Evolutionary conservation across 2,888 invertebrate genomes (phyloP).

Genomic region (Callyntrura sp.): DNA sequence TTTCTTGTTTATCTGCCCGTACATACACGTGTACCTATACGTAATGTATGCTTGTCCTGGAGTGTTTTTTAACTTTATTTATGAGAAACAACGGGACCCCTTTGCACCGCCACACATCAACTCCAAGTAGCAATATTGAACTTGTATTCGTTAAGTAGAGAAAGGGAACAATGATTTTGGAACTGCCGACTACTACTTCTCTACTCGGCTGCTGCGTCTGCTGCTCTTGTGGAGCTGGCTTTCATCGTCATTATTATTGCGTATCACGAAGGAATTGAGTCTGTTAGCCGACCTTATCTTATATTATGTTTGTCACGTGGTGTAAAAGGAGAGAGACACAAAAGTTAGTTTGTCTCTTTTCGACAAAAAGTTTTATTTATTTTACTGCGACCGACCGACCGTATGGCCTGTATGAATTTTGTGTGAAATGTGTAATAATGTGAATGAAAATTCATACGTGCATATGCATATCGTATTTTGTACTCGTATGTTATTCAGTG

Average conservation of each 20-base stretch:
- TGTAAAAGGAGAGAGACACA: neutral
- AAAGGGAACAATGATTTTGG: slow-evolving; percentile 37
- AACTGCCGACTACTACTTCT: slow-evolving; percentile 5
- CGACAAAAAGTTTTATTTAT: slow-evolving; percentile 29
- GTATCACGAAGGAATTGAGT: slow-evolving; percentile 53
- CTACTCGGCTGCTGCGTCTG: neutral
- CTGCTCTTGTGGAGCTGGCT: neutral
- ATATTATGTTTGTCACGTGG: slow-evolving; percentile 25
- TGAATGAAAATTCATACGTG: slow-evolving; percentile 63
- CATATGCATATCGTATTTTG: slow-evolving; percentile 35
- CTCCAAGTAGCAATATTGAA: slow-evolving; percentile 49
- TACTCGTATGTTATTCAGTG: slow-evolving; percentile 50
- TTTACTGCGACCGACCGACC: slow-evolving; percentile 26
- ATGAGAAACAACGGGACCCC: slow-evolving; percentile 81
- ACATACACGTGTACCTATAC: neutral
- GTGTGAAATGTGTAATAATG: slow-evolving; percentile 50
- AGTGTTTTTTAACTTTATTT: slow-evolving; percentile 84
- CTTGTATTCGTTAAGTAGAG: slow-evolving; percentile 11
- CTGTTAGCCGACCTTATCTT: slow-evolving; percentile 25
- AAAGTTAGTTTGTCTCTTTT: neutral
- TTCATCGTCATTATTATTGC: slow-evolving; percentile 37
- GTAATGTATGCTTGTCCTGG: neutral
- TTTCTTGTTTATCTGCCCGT: neutral
- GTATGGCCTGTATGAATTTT: slow-evolving; percentile 33
- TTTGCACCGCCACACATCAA: slow-evolving; percentile 26